Conservation (phyloP, 1,140 invertebrate species). For the Phenacoccus solenopsis region DNA sequence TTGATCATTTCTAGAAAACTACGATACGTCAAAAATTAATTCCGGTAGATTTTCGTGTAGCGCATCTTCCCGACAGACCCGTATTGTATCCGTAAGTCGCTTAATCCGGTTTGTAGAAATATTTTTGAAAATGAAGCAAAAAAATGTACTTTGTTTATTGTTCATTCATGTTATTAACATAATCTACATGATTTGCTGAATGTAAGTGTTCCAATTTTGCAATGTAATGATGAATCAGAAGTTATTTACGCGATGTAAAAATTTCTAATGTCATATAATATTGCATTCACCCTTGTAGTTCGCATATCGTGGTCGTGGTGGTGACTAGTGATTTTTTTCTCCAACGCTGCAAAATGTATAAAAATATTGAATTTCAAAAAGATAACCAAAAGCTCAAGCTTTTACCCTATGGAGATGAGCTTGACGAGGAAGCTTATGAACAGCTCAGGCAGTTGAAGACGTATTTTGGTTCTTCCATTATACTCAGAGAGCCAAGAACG, state of each 20-base stretch:
- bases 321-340: background rate
- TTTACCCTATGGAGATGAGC: conserved; percentile 48
- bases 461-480: conserved; percentile 49
- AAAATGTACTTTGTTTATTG: background rate
- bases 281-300: background rate
- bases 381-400: conserved; percentile 50
- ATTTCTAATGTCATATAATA: background rate
- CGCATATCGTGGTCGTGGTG: background rate
- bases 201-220: background rate
- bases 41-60: too few species aligned
- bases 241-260: background rate
- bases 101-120: background rate
- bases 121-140: background rate
- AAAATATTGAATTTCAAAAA: conserved; percentile 39
- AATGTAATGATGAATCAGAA: background rate
- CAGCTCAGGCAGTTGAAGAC: conserved; percentile 51
- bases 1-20: too few species aligned
- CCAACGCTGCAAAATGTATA: background rate
- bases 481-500: conserved; percentile 52
- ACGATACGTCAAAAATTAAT: too few species aligned
- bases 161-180: background rate
- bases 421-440: conserved; percentile 47
- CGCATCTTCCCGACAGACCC: too few species aligned
- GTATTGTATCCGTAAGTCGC: background rate
- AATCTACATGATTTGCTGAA: background rate